A percentile compares a stretch with the other conserved stretches of the same genome.
These are phyloP conservation scores for Tetramorium parvispinum DNA, from an alignment of 1,140 invertebrate species.

Conservation along the genomic window DNA sequence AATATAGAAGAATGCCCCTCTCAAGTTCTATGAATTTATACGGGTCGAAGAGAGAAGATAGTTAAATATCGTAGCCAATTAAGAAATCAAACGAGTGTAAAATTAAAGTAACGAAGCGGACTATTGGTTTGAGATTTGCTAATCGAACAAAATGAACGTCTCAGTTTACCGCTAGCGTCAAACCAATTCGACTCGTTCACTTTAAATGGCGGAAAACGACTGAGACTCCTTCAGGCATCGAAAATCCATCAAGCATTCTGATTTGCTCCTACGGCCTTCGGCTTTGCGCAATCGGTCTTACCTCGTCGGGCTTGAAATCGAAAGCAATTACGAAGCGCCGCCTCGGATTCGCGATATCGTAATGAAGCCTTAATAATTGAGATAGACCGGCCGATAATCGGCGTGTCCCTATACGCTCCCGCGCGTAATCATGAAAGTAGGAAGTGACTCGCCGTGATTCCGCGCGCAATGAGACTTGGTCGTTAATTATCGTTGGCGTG, in stretches of 20 bases:
- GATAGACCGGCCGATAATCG: constrained; percentile 66
- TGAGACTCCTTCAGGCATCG: background rate
- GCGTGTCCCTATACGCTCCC: constrained; percentile 61
- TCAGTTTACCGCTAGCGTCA: background rate
- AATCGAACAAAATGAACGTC: background rate
- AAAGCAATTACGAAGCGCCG: constrained; percentile 44
- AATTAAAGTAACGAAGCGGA: constrained; percentile 32
- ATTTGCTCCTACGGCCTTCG: constrained; percentile 9
- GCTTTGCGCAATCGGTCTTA: constrained; percentile 53
- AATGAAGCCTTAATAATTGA: constrained; percentile 69
- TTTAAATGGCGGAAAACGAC: constrained; percentile 10
- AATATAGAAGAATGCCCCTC: background rate
- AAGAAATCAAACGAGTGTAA: background rate
- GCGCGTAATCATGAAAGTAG: constrained; percentile 75
- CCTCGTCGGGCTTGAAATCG: constrained; percentile 37
- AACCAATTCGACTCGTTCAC: constrained; percentile 13
- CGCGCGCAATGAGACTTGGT: constrained; percentile 57
- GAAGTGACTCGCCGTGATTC: constrained; percentile 75
- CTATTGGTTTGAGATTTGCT: constrained; percentile 3
- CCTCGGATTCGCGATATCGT: constrained; percentile 42
- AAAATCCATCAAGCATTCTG: constrained; percentile 26
- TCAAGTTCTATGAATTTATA: background rate
- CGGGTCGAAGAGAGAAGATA: background rate
- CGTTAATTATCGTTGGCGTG: constrained; percentile 69
- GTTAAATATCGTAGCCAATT: background rate